Base-by-base conservation (phyloP, 2,113 vertebrate species). In the Phycodurus eques region DNA sequence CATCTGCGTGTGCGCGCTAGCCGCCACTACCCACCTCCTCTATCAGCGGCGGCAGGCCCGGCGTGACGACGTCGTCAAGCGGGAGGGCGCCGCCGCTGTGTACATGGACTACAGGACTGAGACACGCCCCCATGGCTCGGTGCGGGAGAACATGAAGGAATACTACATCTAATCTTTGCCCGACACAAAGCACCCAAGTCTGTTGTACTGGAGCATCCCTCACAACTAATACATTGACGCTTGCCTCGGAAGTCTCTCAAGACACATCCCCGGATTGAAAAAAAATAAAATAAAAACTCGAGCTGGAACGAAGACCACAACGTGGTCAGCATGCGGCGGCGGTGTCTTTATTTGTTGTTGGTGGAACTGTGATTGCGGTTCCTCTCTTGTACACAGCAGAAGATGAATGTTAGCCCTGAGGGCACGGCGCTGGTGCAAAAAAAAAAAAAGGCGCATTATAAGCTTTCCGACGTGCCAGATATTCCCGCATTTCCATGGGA, bases 141-240 rank as follows among this genome's bases (percentile, higher is more conserved):
- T 95, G 86, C 94, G 93, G 88, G 95, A 98, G 85, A 96, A 92
- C 90, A 96, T 96, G 90, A 93, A 95, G 83, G 97, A 99, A 78
- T 99, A 97, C 88, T 99, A 98, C 92, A 99, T 99, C 91, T 99
- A 92, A 98, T 59, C 42, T 44, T 31, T 12, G 9, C 63, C 12
- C 10, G 33, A 39, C 2, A 0, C 77, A 61, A 44, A 3, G 66
- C 74, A 65, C 35, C 74, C 70, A 74, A 80, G 72, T 49, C 56
- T 2, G 49, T 53, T 73, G 75, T 53, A 73, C 80, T 51, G 75
- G 53, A 56, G 53, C 78, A 56, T 74, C 68, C 61, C 53, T 31
- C 13, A 54, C 66, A 33, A 75, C 35, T 49, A 70, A 72, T 49
- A 64, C 72, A 67, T 68, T 39, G 12, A 63, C 46, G 44, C 65